A percentile compares a stretch with the other conserved stretches of the same genome.
These are phyloP conservation scores for Venturia canescens DNA, from an alignment of 1,140 invertebrate species.

Conservation along the genomic window DNA sequence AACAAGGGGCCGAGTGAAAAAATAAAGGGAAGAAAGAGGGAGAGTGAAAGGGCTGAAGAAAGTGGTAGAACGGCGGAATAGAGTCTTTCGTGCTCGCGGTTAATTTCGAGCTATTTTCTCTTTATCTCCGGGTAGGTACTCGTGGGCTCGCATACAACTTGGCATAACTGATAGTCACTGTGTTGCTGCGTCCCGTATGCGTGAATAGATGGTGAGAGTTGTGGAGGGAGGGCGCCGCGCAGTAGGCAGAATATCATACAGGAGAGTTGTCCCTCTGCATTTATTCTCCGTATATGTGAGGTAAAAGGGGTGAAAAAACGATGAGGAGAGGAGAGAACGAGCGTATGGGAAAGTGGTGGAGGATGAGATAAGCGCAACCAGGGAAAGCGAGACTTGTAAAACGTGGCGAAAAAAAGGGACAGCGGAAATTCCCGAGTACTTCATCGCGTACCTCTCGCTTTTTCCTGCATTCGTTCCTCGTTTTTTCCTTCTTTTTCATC, in stretches of 20 bases:
- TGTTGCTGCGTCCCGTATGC: slow-evolving; percentile 6
- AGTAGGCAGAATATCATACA: background rate
- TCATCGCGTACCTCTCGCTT: background rate
- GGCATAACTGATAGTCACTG: slow-evolving; percentile 10
- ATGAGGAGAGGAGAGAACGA: slow-evolving; percentile 10
- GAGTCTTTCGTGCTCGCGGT: slow-evolving; percentile 55
- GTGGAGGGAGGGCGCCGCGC: slow-evolving; percentile 5
- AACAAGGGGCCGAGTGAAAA: slow-evolving; percentile 57
- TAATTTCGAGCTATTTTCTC: slow-evolving; percentile 60
- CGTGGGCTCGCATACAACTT: background rate
- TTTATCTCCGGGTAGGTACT: slow-evolving; percentile 47
- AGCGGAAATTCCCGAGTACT: slow-evolving; percentile 16
- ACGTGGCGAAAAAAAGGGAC: slow-evolving; percentile 10
- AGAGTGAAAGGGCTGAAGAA: slow-evolving; percentile 26
- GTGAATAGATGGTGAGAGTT: slow-evolving; percentile 36
- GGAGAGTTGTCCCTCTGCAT: slow-evolving; percentile 3
- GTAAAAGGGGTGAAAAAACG: slow-evolving; percentile 14
- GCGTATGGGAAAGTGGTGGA: slow-evolving; percentile 30
- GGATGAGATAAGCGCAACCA: slow-evolving; percentile 13
- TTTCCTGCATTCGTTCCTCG: background rate
- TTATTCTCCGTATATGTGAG: slow-evolving; percentile 31
- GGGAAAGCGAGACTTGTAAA: slow-evolving; percentile 12
- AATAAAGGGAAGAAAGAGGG: slow-evolving; percentile 48
- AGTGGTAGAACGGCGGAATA: slow-evolving; percentile 42
- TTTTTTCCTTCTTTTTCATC: too few relatives aligned